Evolutionary conservation across 2,113 vertebrate species (phyloP).

Genomic region (Zosterops pallidus): DNA sequence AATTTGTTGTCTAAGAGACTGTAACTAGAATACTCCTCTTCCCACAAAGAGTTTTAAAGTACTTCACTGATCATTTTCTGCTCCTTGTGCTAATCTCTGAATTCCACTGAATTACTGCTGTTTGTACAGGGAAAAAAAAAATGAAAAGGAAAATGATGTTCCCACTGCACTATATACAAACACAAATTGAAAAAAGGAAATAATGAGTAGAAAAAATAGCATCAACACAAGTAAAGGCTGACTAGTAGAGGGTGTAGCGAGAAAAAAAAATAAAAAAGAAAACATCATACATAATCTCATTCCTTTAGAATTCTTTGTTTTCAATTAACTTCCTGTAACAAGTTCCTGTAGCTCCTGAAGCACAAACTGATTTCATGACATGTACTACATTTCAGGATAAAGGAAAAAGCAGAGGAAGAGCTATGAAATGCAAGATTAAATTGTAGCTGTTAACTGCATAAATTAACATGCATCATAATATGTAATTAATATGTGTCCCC

Average conservation of each 20-base stretch:
- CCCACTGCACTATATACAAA: background rate
- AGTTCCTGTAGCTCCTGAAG: background rate
- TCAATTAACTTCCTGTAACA: background rate
- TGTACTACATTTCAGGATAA: background rate
- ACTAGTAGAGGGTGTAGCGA: background rate
- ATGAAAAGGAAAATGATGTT: background rate
- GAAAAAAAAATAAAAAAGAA: background rate
- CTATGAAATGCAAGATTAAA: background rate
- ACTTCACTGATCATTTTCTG: background rate
- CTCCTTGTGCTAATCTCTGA: background rate
- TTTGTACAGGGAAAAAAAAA: background rate
- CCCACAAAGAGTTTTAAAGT: background rate
- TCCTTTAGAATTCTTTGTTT: background rate
- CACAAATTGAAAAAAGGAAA: background rate
- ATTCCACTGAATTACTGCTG: background rate
- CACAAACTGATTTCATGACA: background rate
- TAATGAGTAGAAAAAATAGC: background rate
- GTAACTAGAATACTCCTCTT: background rate
- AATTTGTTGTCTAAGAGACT: background rate
- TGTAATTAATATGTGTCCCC: background rate
- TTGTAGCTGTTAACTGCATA: background rate
- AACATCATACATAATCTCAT: background rate
- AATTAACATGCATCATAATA: background rate
- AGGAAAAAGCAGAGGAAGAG: background rate
- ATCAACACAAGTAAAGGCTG: background rate